Evolutionary conservation across 1,140 invertebrate species (phyloP).

Genomic region (Microplitis mediator): DNA sequence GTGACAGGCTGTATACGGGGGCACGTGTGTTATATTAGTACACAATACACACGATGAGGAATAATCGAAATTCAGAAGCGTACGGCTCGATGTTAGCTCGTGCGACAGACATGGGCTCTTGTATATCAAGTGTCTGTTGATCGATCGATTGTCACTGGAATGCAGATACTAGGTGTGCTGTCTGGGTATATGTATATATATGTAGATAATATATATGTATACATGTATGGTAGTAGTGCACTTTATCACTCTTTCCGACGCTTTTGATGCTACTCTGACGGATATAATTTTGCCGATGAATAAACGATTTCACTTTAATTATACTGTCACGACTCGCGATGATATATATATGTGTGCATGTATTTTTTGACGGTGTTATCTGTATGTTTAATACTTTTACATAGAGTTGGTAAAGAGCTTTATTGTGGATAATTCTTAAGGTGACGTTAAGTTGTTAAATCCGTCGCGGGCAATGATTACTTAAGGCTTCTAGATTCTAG

Average conservation of each 20-base stretch:
- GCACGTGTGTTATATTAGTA: background rate
- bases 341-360: too few relatives aligned
- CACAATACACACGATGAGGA: background rate
- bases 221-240: background rate
- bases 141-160: conserved; percentile 23
- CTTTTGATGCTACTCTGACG: background rate
- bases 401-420: too few relatives aligned
- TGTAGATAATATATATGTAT: too few relatives aligned
- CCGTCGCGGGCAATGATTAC: too few relatives aligned
- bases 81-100: conserved; percentile 16
- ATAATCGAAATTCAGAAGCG: conserved; percentile 27
- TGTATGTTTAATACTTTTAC: too few relatives aligned
- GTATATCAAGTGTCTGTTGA: conserved; percentile 26
- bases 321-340: too few relatives aligned
- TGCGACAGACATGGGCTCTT: conserved; percentile 24
- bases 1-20: conserved; percentile 1
- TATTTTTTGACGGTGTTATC: too few relatives aligned
- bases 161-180: conserved; percentile 25
- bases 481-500: too few relatives aligned
- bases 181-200: background rate
- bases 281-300: conserved; percentile 1
- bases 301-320: background rate
- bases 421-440: too few relatives aligned
- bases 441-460: too few relatives aligned
- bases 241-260: background rate